Base-by-base conservation (phyloP, 2,888 invertebrate genomes). In the Trachelus iudaicus region DNA sequence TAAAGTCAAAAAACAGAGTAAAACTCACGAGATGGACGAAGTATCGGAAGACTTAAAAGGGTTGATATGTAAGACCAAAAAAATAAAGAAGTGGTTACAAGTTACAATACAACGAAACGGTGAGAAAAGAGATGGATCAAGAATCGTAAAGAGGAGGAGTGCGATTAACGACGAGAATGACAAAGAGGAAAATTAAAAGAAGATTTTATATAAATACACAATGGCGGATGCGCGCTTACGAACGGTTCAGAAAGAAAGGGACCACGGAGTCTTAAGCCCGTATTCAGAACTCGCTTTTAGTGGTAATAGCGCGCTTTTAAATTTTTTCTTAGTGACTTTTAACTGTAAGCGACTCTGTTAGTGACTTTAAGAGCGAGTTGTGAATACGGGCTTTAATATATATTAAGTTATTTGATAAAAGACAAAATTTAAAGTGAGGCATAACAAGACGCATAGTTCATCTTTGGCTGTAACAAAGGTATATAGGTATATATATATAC, bases 61-160 rank as follows among this genome's bases (percentile, higher is more conserved):
- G 71, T 37, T 1, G 23, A 37, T 34, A 34, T 31, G 71, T n/a
- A 13, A 69, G 33, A 69, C 13, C 13, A 34, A 11, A 56, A 40
- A 35, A 35, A 56, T 40, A 75, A 79, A 77, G 34, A n/a, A 69
- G 40, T 73, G 68, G 40, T 68, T 35, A 77, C 40, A 80, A 73
- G n/a, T 73, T 75, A 80, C 73, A 76, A 82, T 85, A 85, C 85
- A 85, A 85, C 85, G 85, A 85, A 85, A 79, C 74, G 71, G 80
- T 80, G 79, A 76, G 73, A 69, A 31, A 34, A 30, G 69, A 56
- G 56, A 56, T 9, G 23, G 6, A 56, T 9, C 1, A 23, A 23
- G 23, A 56, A 56, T 56, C 23, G 2, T 56, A 23, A 23, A 23
- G 23, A 23, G 23, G 56, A 56, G 23, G 56, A 56, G 23, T 56